A percentile compares a stretch with the other conserved stretches of the same genome.
Evolutionary conservation across 2,113 vertebrate species (phyloP).

Genomic region (Coptodon rendalli): DNA sequence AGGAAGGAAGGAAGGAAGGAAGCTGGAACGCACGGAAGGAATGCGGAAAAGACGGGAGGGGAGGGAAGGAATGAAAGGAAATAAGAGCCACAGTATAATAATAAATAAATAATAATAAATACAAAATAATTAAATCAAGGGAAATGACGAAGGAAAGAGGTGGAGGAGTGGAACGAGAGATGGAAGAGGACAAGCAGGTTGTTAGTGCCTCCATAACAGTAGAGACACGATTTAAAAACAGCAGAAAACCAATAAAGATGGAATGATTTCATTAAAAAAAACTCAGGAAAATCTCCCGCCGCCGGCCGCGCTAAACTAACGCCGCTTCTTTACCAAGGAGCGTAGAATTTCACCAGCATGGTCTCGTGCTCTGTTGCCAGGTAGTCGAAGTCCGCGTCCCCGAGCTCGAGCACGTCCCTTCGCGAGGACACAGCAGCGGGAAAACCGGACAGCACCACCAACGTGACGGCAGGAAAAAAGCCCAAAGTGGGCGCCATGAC

Average conservation of each 20-base stretch:
- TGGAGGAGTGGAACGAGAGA: neutral
- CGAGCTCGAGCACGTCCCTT: conserved; percentile 63
- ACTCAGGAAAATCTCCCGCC: neutral
- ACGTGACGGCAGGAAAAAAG: neutral
- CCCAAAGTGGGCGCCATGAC: conserved; percentile 5
- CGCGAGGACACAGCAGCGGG: neutral
- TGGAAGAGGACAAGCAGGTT: neutral
- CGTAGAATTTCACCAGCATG: conserved; percentile 74
- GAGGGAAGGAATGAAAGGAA: neutral
- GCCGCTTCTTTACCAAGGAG: conserved; percentile 62
- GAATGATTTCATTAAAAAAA: accelerated
- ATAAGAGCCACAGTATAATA: neutral
- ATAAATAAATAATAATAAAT: neutral
- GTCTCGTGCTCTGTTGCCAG: conserved; percentile 68
- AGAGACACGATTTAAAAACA: neutral
- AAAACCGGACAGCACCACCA: neutral
- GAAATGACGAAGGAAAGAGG: neutral
- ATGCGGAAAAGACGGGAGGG: neutral
- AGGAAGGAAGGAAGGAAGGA: neutral
- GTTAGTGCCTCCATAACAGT: neutral
- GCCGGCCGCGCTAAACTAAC: neutral
- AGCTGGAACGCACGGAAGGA: neutral
- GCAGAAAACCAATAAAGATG: neutral
- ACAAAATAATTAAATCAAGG: neutral
- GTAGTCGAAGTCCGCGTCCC: conserved; percentile 70